These are phyloP conservation scores for Mormoops blainvillei DNA, from an alignment of 2,113 vertebrate species.

Conservation along the genomic window DNA sequence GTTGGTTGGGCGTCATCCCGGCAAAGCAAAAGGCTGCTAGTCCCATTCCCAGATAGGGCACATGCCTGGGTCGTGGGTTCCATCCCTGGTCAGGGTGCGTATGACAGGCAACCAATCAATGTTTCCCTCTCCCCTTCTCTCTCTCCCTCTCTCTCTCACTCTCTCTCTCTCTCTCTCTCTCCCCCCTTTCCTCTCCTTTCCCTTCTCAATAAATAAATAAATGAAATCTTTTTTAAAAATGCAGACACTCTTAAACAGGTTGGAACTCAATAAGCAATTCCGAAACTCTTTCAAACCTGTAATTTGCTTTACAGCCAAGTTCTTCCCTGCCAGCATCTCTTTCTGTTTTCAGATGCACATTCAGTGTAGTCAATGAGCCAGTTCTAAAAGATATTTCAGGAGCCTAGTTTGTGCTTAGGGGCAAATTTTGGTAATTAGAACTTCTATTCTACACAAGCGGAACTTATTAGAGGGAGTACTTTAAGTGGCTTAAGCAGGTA, in stretches of 20 bases:
- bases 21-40: too few species aligned
- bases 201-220: too few species aligned
- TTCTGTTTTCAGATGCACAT: conserved; percentile 6
- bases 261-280: conserved; percentile 24
- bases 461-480: conserved; percentile 25
- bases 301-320: conserved; percentile 26
- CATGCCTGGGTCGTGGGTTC: too few species aligned
- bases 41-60: too few species aligned
- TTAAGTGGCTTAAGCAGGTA: conserved; percentile 23
- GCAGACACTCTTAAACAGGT: not conserved
- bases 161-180: too few species aligned
- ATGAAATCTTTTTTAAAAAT: too few species aligned
- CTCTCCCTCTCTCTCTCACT: too few species aligned
- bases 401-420: conserved; percentile 34
- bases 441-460: not conserved
- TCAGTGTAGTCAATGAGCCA: conserved; percentile 41
- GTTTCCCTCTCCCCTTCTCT: too few species aligned
- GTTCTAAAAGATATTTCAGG: conserved; percentile 42
- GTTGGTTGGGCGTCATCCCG: too few species aligned
- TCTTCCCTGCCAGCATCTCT: not conserved
- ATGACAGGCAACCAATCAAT: too few species aligned
- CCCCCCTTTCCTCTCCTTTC: too few species aligned
- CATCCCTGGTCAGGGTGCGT: too few species aligned
- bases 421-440: conserved; percentile 40
- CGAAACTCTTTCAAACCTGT: not conserved